phyloP scores from a whole-genome alignment of 2,888 invertebrate species.

The Miltochrista miniata region DNA sequence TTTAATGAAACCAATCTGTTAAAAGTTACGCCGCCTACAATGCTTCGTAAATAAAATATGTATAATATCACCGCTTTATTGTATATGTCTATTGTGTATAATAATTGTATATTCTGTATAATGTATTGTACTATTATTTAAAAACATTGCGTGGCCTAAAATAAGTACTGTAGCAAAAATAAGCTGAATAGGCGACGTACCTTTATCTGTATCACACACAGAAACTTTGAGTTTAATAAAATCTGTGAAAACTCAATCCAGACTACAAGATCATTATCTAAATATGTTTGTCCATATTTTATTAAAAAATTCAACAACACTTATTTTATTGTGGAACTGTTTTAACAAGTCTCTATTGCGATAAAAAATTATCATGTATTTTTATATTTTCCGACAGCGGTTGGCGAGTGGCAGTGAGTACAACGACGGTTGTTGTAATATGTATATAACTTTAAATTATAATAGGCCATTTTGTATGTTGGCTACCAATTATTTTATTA shows the following conservation, averaged over 20 bases:
- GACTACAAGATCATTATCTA: slow-evolving; percentile 83
- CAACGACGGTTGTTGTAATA: slow-evolving; percentile 47
- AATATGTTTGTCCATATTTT: slow-evolving; percentile 79
- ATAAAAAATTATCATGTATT: slow-evolving; percentile 58
- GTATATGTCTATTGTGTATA: slow-evolving; percentile 65
- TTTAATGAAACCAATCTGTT: slow-evolving; percentile 69
- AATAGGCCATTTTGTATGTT: slow-evolving; percentile 74
- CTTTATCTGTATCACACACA: slow-evolving; percentile 42
- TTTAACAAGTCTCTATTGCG: slow-evolving; percentile 79
- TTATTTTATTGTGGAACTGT: slow-evolving; percentile 81
- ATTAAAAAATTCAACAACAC: slow-evolving; percentile 82
- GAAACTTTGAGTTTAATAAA: slow-evolving; percentile 72
- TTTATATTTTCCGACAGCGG: slow-evolving; percentile 65
- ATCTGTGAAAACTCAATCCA: slow-evolving; percentile 81
- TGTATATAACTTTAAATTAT: slow-evolving; percentile 43
- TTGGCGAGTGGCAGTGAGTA: slow-evolving; percentile 80
- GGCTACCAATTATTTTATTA: slow-evolving; percentile 80
- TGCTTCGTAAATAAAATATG: slow-evolving; percentile 64
- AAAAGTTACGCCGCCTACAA: slow-evolving; percentile 61
- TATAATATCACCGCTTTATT: slow-evolving; percentile 69
- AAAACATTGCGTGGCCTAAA: slow-evolving; percentile 63
- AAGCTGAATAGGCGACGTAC: slow-evolving; percentile 69
- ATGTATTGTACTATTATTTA: slow-evolving; percentile 65
- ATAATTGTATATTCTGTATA: slow-evolving; percentile 67
- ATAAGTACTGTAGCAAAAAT: slow-evolving; percentile 79